Base-by-base conservation (phyloP, 2,888 invertebrate genomes). In the Drosophila diplacantha region DNA sequence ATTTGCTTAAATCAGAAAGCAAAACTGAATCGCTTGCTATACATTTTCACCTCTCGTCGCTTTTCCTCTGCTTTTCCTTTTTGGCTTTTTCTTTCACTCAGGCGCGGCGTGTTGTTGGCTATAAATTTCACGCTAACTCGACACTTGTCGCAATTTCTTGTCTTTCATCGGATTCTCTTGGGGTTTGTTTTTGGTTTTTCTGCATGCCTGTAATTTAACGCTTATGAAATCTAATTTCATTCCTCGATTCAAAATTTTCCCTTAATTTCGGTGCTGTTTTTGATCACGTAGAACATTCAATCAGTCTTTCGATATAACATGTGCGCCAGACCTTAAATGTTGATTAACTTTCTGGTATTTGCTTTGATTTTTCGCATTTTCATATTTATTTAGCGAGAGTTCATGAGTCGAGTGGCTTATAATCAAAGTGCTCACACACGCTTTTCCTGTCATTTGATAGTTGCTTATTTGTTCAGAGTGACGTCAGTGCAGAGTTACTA, bases 91-190 rank as follows among this genome's bases (percentile, higher is more conserved):
- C 34, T 49, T 55, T 55, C 44, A 43, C 59, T 59, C 43, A 58
- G 58, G 43, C 58, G 32, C 58, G 41, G 22, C 58, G 34, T 14
- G 18, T 73, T 53, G 49, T 57, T 52, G 50, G 59, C 59, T 63
- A 78, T 78, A 83, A 78, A 78, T 81, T 83, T 83, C 68, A 83
- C 78, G 83, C 83, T 65, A 83, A 75, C 75, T 83, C 82, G 69
- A 73, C 78, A 83, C 75, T 83, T 81, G 73, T 66, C 69, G 73
- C 66, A 73, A 53, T 38, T 53, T 50, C 29, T 29, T 44, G 29
- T 18, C 29, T 44, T 46, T 67, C 44, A 39, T 53, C 26, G 34
- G 20, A 26, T 44, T 53, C 46, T 46, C 29, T 8, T 62, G 9
- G 1, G 22, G 22, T 22, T 22, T 43, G 14, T 18, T 22, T 32